phyloP scores from a whole-genome alignment of 2,888 invertebrate species.

The Rutpela maculata region DNA sequence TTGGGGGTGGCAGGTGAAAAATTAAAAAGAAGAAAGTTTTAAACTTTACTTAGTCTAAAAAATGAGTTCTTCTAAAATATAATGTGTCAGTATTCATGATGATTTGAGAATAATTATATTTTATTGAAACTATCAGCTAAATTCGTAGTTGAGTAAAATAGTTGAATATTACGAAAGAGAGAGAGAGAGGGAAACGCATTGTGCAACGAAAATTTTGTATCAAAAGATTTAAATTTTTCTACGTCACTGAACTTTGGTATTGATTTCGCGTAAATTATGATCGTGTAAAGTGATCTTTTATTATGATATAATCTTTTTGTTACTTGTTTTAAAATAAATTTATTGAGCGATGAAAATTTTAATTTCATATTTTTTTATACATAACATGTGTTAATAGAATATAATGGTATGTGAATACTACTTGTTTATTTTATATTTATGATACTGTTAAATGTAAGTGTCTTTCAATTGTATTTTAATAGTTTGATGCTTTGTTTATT shows the following conservation, averaged over 20 bases:
- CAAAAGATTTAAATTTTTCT: not conserved
- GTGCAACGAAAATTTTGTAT: too few species aligned
- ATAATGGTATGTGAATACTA: not conserved
- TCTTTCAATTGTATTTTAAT: conserved; percentile 21
- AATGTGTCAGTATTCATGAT: too few species aligned
- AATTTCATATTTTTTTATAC: conserved; percentile 9
- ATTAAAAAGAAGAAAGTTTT: too few species aligned
- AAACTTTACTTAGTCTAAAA: too few species aligned
- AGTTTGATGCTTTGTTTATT: not conserved
- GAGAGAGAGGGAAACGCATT: too few species aligned
- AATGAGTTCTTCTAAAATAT: too few species aligned
- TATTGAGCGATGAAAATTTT: conserved; percentile 26
- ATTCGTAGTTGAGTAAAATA: too few species aligned
- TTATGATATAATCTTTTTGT: conserved; percentile 10
- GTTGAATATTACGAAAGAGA: too few species aligned
- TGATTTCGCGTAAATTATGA: conserved; percentile 17
- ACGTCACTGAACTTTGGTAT: conserved; percentile 9
- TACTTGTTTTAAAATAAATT: conserved; percentile 22
- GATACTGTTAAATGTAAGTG: conserved; percentile 13
- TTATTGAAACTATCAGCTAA: too few species aligned
- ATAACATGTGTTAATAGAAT: conserved; percentile 14
- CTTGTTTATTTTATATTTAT: conserved; percentile 21
- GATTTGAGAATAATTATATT: too few species aligned
- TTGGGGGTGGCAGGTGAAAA: too few species aligned
- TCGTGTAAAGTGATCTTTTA: not conserved